A percentile compares a stretch with the other conserved stretches of the same genome.
phyloP scores from a whole-genome alignment of 2,113 vertebrate genomes.

The Pseudorectes ferrugineus region DNA sequence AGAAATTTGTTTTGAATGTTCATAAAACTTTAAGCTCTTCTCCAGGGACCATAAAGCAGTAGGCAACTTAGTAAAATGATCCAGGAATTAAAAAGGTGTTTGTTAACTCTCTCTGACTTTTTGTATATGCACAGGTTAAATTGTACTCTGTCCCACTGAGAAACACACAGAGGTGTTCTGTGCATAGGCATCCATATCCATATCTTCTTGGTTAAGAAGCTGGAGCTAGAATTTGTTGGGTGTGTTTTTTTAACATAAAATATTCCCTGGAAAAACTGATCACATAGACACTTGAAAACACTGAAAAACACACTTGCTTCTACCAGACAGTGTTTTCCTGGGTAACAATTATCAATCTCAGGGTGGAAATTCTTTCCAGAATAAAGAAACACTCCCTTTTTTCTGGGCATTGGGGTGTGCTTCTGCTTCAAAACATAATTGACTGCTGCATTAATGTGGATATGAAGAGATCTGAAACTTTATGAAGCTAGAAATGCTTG shows the following conservation, averaged over 20 bases:
- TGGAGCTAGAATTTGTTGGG: background rate
- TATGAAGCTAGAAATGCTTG: background rate
- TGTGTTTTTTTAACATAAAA: background rate
- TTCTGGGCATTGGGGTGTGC: background rate
- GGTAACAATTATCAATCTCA: background rate
- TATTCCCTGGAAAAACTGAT: background rate
- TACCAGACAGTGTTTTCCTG: background rate
- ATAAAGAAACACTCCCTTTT: background rate
- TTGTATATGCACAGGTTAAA: background rate
- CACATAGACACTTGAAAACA: background rate
- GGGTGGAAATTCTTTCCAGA: background rate
- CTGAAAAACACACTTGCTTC: background rate
- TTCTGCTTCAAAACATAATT: background rate
- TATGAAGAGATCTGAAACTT: background rate
- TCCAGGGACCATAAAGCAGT: background rate
- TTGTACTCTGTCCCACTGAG: background rate
- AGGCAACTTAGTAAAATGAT: constrained; percentile 22
- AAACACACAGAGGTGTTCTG: background rate
- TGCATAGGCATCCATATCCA: background rate
- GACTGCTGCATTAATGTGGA: background rate
- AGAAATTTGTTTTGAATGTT: constrained; percentile 21
- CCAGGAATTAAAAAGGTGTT: background rate
- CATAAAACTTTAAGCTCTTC: constrained; percentile 38
- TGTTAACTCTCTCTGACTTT: background rate
- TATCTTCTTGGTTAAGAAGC: background rate